Evolutionary conservation across 2,888 invertebrate species (phyloP).

Genomic region (Cantharis rufa): DNA sequence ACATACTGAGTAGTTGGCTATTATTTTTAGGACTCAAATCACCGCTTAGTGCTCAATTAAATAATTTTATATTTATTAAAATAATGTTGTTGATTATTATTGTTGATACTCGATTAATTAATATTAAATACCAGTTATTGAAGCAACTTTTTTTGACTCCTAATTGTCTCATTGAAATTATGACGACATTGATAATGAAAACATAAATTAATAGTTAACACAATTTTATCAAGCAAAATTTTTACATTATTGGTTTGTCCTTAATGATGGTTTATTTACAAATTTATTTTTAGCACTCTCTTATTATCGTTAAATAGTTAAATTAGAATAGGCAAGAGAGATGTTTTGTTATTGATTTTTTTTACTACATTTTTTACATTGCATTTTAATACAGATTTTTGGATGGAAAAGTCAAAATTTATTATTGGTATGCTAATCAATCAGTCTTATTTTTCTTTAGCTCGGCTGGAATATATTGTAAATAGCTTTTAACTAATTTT

Average conservation of each 20-base stretch:
- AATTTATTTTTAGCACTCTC: neutral
- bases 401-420: neutral
- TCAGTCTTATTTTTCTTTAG: neutral
- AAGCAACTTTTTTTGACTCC: slow-evolving; percentile 1
- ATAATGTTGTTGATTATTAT: neutral
- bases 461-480: neutral
- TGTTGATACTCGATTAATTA: neutral
- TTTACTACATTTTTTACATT: neutral
- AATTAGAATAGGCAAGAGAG: neutral
- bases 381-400: neutral
- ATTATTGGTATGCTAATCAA: neutral
- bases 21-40: neutral
- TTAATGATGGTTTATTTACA: neutral
- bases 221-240: neutral
- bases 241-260: neutral
- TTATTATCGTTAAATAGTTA: neutral
- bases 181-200: slow-evolving; percentile 13
- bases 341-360: neutral
- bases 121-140: slow-evolving; percentile 1
- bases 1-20: neutral
- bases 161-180: slow-evolving; percentile 9
- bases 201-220: neutral
- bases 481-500: neutral
- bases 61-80: neutral
- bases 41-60: neutral